Evolutionary conservation across 2,888 invertebrate genomes (phyloP).

Genomic region (Rapana venosa): DNA sequence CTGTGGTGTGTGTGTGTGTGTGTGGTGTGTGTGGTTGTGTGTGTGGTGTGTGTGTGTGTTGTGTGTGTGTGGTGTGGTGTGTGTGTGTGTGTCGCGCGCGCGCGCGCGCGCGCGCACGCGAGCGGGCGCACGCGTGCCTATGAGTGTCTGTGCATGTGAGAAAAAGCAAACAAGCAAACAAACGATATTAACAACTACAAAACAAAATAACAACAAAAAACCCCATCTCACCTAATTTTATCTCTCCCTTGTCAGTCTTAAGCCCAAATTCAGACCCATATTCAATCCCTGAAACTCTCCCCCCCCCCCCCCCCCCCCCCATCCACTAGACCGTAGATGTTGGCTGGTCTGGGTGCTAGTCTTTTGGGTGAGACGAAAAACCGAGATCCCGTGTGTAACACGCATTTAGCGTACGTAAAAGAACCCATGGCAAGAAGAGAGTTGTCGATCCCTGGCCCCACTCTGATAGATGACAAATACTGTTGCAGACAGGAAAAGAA

Average conservation of each 20-base stretch:
- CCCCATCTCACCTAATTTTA: neutral
- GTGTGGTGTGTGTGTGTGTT: neutral
- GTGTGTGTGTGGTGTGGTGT: neutral
- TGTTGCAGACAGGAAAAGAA: too few species aligned
- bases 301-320: neutral
- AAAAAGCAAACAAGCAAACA: neutral
- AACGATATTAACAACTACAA: neutral
- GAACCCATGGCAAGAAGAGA: too few species aligned
- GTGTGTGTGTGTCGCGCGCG: neutral
- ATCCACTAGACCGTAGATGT: neutral
- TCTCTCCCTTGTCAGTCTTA: neutral
- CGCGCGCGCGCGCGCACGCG: neutral
- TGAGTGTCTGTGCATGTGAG: slow-evolving; percentile 9
- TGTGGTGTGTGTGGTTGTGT: neutral
- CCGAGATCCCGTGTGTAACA: too few species aligned
- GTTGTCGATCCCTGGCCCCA: too few species aligned
- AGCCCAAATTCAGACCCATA: neutral
- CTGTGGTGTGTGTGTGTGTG: slow-evolving; percentile 3
- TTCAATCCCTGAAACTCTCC: neutral
- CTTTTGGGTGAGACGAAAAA: too few species aligned
- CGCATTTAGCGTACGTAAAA: too few species aligned
- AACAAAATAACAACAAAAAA: too few species aligned
- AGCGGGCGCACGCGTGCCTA: neutral
- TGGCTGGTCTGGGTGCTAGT: too few species aligned
- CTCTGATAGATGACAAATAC: too few species aligned